Percentiles rank a stretch among this genome's conserved stretches.
phyloP scores from a whole-genome alignment of 2,797 vertebrate genomes.

The Lycodopsis pacificus region DNA sequence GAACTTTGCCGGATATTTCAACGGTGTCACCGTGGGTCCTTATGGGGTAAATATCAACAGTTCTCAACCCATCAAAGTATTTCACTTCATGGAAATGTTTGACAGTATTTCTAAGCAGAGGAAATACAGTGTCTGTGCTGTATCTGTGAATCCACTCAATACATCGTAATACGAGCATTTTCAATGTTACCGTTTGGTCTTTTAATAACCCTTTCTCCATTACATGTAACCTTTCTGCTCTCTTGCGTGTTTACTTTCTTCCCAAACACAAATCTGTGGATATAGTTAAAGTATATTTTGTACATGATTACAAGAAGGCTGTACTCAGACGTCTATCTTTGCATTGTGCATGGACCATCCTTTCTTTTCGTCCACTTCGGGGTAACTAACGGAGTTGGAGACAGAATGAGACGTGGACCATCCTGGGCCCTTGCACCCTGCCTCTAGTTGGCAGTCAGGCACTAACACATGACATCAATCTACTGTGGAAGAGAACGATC shows the following conservation, averaged over 20 bases:
- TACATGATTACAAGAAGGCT: neutral
- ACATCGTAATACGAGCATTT: neutral
- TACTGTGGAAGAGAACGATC: conserved; percentile 46
- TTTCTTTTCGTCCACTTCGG: neutral
- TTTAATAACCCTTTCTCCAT: neutral
- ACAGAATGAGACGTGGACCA: neutral
- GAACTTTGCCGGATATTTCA: no score
- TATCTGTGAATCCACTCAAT: no score
- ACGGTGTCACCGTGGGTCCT: no score
- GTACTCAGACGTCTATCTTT: neutral
- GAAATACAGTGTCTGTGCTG: no score
- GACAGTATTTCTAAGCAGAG: neutral
- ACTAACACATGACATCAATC: conserved; percentile 67
- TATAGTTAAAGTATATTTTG: neutral
- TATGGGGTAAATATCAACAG: neutral
- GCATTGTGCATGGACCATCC: neutral
- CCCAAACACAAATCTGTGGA: neutral
- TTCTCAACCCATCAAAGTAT: neutral
- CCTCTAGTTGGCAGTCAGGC: conserved; percentile 55
- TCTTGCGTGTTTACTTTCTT: neutral
- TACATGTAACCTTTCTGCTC: neutral
- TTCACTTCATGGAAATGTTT: neutral
- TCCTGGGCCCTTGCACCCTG: conserved; percentile 43
- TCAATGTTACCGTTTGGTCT: neutral
- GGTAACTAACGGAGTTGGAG: neutral